Base-by-base conservation (phyloP, 2,888 invertebrate species). In the Nysson spinosus region DNA sequence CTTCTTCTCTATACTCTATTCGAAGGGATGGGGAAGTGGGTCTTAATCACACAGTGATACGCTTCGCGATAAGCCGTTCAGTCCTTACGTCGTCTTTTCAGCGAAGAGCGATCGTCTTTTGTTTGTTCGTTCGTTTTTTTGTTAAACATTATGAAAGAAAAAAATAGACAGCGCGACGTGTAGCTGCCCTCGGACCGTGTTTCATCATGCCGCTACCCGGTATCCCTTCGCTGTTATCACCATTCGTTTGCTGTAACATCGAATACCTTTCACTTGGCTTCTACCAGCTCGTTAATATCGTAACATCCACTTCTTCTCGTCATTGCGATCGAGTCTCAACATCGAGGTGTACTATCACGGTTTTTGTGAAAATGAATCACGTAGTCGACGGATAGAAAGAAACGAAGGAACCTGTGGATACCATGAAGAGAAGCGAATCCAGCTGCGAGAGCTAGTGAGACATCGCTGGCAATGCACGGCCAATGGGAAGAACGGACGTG, bases 151-250 rank as follows among this genome's bases (percentile, higher is more conserved):
- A 47, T 35, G 44, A 69, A 32, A 52, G 63, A 49, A 56, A 50
- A 35, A 47, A n/a, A n/a, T n/a, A n/a, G 39, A 54, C 34, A 71
- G 44, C 63, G 69, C 68, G 61, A 76, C 74, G 86, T 87, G 87
- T 86, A 87, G 86, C 87, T 81, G 77, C 87, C 84, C 86, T 83
- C 81, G 82, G 84, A 84, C 84, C 83, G 67, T 73, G 72, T 52
- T 77, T 56, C 73, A 79, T 82, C 82, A 81, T 85, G 83, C 83
- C 83, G 76, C 60, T 69, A 63, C 64, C 76, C 76, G 74, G 64
- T 67, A 67, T 68, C 73, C 70, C 71, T 72, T 61, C 51, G 37
- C 14, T 40, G 54, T 22, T 24, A 20, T 37, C 43, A 16, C 40
- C 42, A 24, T 52, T 32, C 42, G 37, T 46, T 28, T 28, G 2